Percentiles rank a stretch among this genome's conserved stretches.
Conservation (phyloP, 2,888 invertebrate genomes). For the Caenorhabditis sp. region DNA sequence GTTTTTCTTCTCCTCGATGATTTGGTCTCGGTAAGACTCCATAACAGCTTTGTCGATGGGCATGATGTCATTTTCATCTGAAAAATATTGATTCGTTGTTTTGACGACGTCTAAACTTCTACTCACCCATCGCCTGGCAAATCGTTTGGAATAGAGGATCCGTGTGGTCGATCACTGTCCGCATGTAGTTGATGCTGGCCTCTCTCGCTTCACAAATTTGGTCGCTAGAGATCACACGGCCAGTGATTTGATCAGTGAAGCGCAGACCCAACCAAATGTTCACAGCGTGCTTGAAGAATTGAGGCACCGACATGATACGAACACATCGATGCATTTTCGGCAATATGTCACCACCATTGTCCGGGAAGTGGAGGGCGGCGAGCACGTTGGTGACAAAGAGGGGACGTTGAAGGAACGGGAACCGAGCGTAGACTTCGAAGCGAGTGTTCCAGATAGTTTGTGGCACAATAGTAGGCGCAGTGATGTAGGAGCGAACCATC, state of each 20-base stretch:
- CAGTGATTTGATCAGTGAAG: background rate
- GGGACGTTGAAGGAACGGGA: constrained; percentile 46
- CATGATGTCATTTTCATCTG: background rate
- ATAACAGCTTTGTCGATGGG: background rate
- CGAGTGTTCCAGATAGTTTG: background rate
- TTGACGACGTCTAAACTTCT: background rate
- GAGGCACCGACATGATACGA: background rate
- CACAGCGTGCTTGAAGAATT: constrained; percentile 33
- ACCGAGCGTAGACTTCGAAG: constrained; percentile 42
- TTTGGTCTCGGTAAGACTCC: background rate
- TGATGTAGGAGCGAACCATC: constrained; percentile 1
- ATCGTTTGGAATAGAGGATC: background rate
- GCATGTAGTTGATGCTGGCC: background rate
- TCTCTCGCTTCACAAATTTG: background rate
- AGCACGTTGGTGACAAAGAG: constrained; percentile 27
- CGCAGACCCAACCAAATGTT: background rate
- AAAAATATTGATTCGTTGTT: background rate
- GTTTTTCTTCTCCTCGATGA: background rate
- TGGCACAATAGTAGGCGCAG: background rate
- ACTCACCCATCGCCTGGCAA: background rate
- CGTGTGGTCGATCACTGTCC: background rate
- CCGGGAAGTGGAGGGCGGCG: background rate
- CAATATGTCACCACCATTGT: background rate
- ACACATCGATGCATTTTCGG: background rate
- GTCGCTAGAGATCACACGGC: background rate